Evolutionary conservation across 2,797 vertebrate species (phyloP).

Genomic region (Oreonectes daqikongensis): DNA sequence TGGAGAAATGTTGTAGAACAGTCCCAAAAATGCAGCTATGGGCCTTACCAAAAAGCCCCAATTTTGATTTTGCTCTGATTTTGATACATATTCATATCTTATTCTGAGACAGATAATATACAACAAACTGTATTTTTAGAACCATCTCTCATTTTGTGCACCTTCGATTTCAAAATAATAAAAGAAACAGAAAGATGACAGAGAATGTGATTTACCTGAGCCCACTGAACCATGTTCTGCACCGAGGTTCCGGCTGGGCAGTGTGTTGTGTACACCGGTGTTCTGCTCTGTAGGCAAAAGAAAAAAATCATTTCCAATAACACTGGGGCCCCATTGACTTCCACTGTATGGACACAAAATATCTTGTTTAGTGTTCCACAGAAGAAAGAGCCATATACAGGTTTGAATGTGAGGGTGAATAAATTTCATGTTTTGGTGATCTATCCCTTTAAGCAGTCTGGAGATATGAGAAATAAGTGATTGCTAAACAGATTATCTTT

Average conservation of each 20-base stretch:
- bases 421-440: too few species aligned
- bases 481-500: too few species aligned
- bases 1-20: too few species aligned
- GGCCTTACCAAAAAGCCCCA: too few species aligned
- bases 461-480: too few species aligned
- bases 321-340: background rate
- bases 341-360: too few species aligned
- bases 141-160: slow-evolving; percentile 7
- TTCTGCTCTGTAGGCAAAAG: slow-evolving; percentile 68
- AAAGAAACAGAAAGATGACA: background rate
- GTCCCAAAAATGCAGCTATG: too few species aligned
- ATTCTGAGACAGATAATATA: background rate
- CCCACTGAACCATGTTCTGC: slow-evolving; percentile 82
- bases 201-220: slow-evolving; percentile 70
- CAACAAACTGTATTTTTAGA: slow-evolving; percentile 19
- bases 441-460: too few species aligned
- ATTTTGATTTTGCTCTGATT: too few species aligned
- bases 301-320: slow-evolving; percentile 1
- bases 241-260: slow-evolving; percentile 83
- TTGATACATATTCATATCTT: slow-evolving; percentile 17
- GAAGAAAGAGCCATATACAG: too few species aligned
- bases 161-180: background rate
- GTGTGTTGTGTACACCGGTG: slow-evolving; percentile 80
- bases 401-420: too few species aligned
- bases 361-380: too few species aligned